Conservation (phyloP, 2,888 invertebrate genomes). For the Synanthedon tipuliformis region DNA sequence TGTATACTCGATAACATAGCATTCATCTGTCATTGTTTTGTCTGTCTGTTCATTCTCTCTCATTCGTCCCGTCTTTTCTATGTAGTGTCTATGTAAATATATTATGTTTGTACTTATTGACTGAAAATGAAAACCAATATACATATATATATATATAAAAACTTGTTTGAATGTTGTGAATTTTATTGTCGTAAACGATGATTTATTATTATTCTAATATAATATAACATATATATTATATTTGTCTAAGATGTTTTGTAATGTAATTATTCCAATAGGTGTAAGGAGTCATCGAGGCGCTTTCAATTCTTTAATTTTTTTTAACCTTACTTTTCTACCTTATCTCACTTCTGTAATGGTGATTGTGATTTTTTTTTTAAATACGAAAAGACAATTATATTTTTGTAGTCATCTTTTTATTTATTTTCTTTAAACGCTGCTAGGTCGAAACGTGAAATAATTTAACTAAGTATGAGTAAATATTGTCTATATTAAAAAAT, state of each 20-base stretch:
- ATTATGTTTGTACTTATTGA: slow-evolving; percentile 53
- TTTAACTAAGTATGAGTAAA: slow-evolving; percentile 20
- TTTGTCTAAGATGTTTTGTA: not conserved
- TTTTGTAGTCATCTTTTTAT: slow-evolving; percentile 54
- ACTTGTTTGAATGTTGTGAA: not conserved
- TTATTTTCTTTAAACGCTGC: slow-evolving; percentile 32
- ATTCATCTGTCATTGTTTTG: too few species aligned
- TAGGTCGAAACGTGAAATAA: slow-evolving; percentile 18
- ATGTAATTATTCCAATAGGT: not conserved
- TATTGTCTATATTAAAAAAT: slow-evolving; percentile 57
- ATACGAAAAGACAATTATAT: slow-evolving; percentile 32
- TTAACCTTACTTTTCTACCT: not conserved
- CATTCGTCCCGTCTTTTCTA: slow-evolving; percentile 28
- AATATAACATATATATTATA: not conserved
- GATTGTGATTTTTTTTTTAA: slow-evolving; percentile 7
- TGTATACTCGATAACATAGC: too few species aligned
- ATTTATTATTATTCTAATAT: not conserved
- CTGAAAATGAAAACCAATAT: slow-evolving; percentile 24
- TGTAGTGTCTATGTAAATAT: slow-evolving; percentile 50
- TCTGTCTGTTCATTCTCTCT: slow-evolving; percentile 28
- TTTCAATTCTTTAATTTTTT: not conserved
- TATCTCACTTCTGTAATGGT: not conserved
- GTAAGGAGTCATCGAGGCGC: not conserved
- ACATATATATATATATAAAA: slow-evolving; percentile 4
- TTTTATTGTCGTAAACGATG: not conserved